Base-by-base conservation (phyloP, 2,113 vertebrate species). In the Erinaceus europaeus region DNA sequence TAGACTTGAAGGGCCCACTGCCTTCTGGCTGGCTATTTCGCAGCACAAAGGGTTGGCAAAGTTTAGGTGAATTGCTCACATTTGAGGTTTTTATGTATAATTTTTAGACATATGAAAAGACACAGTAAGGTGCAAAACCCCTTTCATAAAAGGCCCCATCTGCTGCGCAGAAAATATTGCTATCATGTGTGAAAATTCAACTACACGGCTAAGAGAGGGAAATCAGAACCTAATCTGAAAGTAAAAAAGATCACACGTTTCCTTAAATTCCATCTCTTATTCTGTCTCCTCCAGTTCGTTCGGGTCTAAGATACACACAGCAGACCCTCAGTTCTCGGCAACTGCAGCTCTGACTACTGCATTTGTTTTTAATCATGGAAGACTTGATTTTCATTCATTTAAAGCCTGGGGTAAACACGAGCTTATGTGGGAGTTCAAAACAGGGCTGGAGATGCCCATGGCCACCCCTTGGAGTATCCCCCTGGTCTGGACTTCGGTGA, bases 291-390 rank as follows among this genome's bases (percentile, higher is more conserved):
- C 87, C 42, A 71, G 42, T 96, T 95, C 89, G 68, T 94, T 95
- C 75, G 78, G 2, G 84, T 89, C 34, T 79, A 73, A 75, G 68
- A 84, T 88, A 92, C 78, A 90, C 91, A 95, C 17, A 91, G 38
- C 83, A 89, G 88, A 87, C 57, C 88, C 92, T 94, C 69, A 87
- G 82, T 76, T 65, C 3, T 93, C 92, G 75, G 67, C 81, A 95
- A 92, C 91, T 85, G 77, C 84, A 77, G 81, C 88, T 94, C 55
- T 80, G 77, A 94, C 86, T 57, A 42, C 9, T 95, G 88, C 95
- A 96, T 90, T 97, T 97, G 96, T 76, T 97, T 97, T 95, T 91
- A 96, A 97, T 97, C 89, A 95, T 59, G 62, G 91, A 53, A 86
- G 92, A 94, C 61, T 94, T 94, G 85, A 83, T 92, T 95, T 80